Evolutionary conservation across 2,888 invertebrate species (phyloP).

Genomic region (Nebria brevicollis): DNA sequence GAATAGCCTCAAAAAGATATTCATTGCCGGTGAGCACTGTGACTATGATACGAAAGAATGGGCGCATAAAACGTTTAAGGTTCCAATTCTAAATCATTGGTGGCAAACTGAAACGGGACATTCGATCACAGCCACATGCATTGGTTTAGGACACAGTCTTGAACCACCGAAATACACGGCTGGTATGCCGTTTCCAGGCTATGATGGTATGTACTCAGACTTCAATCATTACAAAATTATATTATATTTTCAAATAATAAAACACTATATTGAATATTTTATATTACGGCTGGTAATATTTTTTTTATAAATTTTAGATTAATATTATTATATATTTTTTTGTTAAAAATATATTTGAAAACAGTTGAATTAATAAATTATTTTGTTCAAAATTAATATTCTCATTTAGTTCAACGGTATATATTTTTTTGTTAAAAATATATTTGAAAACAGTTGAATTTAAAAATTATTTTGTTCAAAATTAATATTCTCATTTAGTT

Average conservation of each 20-base stretch:
- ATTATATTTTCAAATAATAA: neutral
- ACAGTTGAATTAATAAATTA: too few relatives aligned
- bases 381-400: too few relatives aligned
- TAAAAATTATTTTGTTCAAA: too few relatives aligned
- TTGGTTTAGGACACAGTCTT: constrained; percentile 78
- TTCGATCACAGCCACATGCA: constrained; percentile 85
- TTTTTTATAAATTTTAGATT: too few relatives aligned
- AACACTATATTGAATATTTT: too few relatives aligned
- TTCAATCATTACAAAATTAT: constrained; percentile 14
- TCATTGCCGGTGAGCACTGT: constrained; percentile 93
- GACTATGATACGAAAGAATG: constrained; percentile 88
- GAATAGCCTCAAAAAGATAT: constrained; percentile 76
- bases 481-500: too few relatives aligned
- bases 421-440: too few relatives aligned
- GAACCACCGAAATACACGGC: constrained; percentile 80
- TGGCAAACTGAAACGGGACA: constrained; percentile 98
- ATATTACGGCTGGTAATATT: too few relatives aligned
- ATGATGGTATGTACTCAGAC: constrained; percentile 72
- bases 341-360: too few relatives aligned
- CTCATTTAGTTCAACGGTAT: too few relatives aligned
- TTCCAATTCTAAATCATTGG: constrained; percentile 91
- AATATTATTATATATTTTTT: too few relatives aligned
- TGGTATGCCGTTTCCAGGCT: constrained; percentile 90
- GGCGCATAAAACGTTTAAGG: constrained; percentile 76
- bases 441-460: too few relatives aligned